These are phyloP conservation scores for Platycercus adscitus DNA, from an alignment of 2,113 vertebrate genomes.

Conservation along the genomic window DNA sequence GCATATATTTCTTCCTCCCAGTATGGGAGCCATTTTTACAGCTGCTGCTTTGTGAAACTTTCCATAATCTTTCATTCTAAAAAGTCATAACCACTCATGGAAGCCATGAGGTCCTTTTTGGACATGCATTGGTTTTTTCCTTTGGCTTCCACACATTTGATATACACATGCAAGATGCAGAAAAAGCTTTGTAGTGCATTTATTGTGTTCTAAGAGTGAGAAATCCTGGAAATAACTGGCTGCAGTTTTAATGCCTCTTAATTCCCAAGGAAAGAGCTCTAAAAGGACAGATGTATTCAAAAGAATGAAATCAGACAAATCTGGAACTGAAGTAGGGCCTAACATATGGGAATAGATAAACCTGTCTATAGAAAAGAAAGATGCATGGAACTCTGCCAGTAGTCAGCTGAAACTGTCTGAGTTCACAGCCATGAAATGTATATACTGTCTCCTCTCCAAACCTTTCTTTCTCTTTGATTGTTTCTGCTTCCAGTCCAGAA, in stretches of 20 bases:
- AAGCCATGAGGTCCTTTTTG: constrained; percentile 19
- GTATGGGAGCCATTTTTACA: not conserved
- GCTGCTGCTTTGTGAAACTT: not conserved
- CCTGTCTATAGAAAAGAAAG: constrained; percentile 42
- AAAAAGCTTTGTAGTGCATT: constrained; percentile 3
- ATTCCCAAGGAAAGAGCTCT: not conserved
- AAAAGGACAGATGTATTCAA: not conserved
- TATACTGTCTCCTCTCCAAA: not conserved
- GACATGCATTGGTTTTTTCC: not conserved
- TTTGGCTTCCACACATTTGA: not conserved
- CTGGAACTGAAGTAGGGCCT: not conserved
- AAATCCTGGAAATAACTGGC: not conserved
- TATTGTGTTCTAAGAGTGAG: not conserved
- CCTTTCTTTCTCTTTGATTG: not conserved
- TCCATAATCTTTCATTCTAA: constrained; percentile 29
- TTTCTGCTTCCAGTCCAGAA: constrained; percentile 7
- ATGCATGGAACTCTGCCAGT: not conserved
- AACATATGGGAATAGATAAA: constrained; percentile 54
- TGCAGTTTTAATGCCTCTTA: not conserved
- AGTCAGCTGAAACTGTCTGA: constrained; percentile 23
- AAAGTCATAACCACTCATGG: not conserved
- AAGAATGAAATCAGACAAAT: not conserved
- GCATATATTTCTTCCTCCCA: not conserved
- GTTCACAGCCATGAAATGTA: constrained; percentile 14
- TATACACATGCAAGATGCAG: not conserved